phyloP scores from a whole-genome alignment of 2,888 invertebrate species.

The Trissolcus japonicus region DNA sequence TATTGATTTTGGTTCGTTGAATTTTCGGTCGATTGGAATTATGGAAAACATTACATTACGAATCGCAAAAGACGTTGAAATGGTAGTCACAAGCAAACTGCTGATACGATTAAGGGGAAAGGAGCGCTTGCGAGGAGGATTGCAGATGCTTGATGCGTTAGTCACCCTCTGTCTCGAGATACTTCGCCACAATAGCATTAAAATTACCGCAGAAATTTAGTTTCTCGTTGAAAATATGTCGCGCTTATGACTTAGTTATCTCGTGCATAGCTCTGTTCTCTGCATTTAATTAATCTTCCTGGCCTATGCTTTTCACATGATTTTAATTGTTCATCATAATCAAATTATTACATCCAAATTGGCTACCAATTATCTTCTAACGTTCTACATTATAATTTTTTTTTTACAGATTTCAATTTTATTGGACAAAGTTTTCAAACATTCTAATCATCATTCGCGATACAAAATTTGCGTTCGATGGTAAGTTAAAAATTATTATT shows the following conservation, averaged over 20 bases:
- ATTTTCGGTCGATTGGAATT: background rate
- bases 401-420: constrained; percentile 11
- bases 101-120: constrained; percentile 40
- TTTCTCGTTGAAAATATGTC: constrained; percentile 71
- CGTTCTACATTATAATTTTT: background rate
- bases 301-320: constrained; percentile 25
- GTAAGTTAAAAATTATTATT: no score
- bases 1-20: background rate
- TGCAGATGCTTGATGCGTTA: constrained; percentile 59
- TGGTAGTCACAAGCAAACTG: constrained; percentile 38
- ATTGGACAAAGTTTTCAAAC: no score
- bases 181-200: constrained; percentile 71
- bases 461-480: no score
- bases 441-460: no score
- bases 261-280: constrained; percentile 45
- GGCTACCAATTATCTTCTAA: background rate
- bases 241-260: constrained; percentile 58
- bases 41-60: background rate
- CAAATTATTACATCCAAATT: constrained; percentile 20
- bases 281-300: constrained; percentile 35
- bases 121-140: constrained; percentile 46
- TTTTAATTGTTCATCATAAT: constrained; percentile 43
- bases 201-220: constrained; percentile 74
- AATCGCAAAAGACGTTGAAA: constrained; percentile 40
- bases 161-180: constrained; percentile 64